These are phyloP conservation scores for Forbesichthys papilliferus DNA, from an alignment of 2,113 vertebrate genomes.

Conservation along the genomic window DNA sequence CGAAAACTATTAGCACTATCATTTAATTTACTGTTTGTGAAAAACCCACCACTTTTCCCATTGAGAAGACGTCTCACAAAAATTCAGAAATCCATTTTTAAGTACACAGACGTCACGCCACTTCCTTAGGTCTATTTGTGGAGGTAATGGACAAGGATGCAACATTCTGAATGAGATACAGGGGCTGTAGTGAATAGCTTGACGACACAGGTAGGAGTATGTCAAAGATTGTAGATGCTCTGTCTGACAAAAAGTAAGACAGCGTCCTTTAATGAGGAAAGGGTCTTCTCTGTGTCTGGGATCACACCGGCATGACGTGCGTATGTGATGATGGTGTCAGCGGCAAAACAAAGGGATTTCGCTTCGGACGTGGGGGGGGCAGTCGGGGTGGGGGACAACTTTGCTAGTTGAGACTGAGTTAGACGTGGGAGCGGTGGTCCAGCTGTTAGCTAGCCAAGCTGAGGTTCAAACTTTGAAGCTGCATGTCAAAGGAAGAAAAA, in stretches of 20 bases:
- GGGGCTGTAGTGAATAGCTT: conserved; percentile 16
- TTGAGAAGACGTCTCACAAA: too few species aligned
- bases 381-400: not conserved
- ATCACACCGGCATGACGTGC: conserved; percentile 14
- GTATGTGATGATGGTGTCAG: conserved; percentile 38
- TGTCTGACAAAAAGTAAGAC: too few species aligned
- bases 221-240: conserved; percentile 18
- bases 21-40: too few species aligned
- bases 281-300: conserved; percentile 16
- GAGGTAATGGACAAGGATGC: too few species aligned
- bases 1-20: too few species aligned
- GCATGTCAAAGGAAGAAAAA: not conserved
- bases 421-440: conserved; percentile 22
- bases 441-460: conserved; percentile 23
- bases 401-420: not conserved
- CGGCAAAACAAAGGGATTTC: conserved; percentile 32
- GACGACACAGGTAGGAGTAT: not conserved
- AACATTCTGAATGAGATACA: conserved; percentile 5
- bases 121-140: too few species aligned
- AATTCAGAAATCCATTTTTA: too few species aligned
- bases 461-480: conserved; percentile 8
- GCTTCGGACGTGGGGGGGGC: conserved; percentile 3
- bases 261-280: too few species aligned
- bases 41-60: too few species aligned
- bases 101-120: too few species aligned